Evolutionary conservation across 2,888 invertebrate genomes (phyloP), one percentile per base, ranked within the genome.

Genomic region (Psylliodes chrysocephalus): DNA sequence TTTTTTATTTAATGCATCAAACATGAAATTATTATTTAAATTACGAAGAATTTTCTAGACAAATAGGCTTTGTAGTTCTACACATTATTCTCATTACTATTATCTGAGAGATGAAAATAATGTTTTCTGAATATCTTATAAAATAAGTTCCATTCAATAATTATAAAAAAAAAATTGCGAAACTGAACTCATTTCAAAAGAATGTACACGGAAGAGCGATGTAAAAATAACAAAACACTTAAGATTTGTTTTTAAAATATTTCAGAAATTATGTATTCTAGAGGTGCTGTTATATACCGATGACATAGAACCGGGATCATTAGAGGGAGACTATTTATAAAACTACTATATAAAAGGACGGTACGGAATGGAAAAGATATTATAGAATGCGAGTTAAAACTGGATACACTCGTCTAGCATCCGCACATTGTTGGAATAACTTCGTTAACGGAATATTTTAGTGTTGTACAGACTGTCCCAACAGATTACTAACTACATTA

Each of bases 181-280:
- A 33, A 33, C 33, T 44, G 19, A 44, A 44, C 42, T 42, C 44
- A 44, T 10, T 33, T 10, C 33, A 4, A 8, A 33, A 33, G 33
- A 33, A 33, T 33, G 33, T 33, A 51, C n/a, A 51, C 51, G 51
- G 33, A 47, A 47, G 47, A 47, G 47, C 25, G 28, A 35, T 10
- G 56, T 56, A 56, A 46, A 56, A 56, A 56, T 56, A 56, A 46
- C 35, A 46, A 46, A 46, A 12, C 22, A 18, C 18, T 33, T 19
- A 35, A 56, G 17, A 30, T 46, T 46, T 35, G 56, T 44, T 57
- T 57, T 25, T 17, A 15, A 47, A 57, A 57, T 49, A 57, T 49
- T 57, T 57, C 57, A 57, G 38, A 57, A 57, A 47, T 47, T 47
- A 47, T 57, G 47, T 42, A 42, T 28, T 15, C 25, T 14, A 42